phyloP scores from a whole-genome alignment of 2,113 vertebrate species.

The Hypocryptadius cinnamomeus region DNA sequence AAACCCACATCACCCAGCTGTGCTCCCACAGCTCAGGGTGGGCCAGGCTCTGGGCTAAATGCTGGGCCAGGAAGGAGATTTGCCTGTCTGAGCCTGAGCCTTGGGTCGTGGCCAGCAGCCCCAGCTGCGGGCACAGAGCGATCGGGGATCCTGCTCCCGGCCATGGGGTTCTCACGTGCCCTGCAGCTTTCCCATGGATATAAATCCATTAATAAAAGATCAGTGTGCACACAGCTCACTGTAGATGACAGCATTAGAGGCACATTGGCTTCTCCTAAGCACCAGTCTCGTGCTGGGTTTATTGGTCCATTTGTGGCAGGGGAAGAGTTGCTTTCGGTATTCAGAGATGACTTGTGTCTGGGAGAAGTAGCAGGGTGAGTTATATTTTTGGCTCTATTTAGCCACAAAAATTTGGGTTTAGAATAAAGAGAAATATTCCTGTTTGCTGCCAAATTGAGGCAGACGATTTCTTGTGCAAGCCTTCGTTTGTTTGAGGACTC shows the following conservation, averaged over 20 bases:
- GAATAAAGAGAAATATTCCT: constrained; percentile 26
- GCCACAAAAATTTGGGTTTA: constrained; percentile 37
- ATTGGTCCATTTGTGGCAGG: not conserved
- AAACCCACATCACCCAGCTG: not conserved
- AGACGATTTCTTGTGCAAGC: constrained; percentile 11
- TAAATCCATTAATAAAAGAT: not conserved
- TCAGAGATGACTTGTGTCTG: constrained; percentile 16
- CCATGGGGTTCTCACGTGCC: not conserved
- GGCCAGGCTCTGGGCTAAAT: not conserved
- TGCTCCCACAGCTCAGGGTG: not conserved
- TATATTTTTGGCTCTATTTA: constrained; percentile 39
- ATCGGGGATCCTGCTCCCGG: accelerated
- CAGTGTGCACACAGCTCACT: constrained; percentile 4
- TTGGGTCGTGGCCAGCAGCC: not conserved
- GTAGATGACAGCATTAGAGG: constrained; percentile 31
- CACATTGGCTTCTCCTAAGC: constrained; percentile 5
- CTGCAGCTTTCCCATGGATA: not conserved
- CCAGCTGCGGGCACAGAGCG: accelerated
- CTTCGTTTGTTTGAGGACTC: constrained; percentile 1
- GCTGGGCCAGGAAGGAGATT: not conserved
- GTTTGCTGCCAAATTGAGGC: constrained; percentile 27
- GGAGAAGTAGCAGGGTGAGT: not conserved
- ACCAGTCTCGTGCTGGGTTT: constrained; percentile 29
- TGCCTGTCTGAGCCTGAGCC: not conserved
- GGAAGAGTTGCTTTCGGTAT: not conserved